These are phyloP conservation scores for Salmo trutta DNA, from an alignment of 2,797 vertebrate species.

Conservation along the genomic window DNA sequence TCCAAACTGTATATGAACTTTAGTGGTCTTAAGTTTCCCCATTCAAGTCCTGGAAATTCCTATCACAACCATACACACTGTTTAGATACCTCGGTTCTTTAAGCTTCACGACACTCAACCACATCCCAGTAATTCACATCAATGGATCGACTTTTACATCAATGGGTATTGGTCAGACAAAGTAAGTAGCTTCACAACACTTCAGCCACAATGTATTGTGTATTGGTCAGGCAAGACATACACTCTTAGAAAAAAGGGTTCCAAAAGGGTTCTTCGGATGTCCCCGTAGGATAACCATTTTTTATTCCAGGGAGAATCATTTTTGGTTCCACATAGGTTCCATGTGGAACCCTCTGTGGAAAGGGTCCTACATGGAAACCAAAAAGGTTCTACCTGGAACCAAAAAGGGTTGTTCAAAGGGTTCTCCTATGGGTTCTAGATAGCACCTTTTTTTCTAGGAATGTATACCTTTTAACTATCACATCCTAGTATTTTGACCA, in stretches of 20 bases:
- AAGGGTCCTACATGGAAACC: too few species aligned
- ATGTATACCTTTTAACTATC: background rate
- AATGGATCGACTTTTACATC: background rate
- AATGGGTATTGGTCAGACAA: background rate
- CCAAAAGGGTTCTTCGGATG: too few species aligned
- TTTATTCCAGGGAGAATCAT: too few species aligned
- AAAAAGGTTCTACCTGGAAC: too few species aligned
- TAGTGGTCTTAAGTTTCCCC: background rate
- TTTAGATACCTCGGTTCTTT: background rate
- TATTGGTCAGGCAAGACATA: background rate
- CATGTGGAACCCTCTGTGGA: too few species aligned
- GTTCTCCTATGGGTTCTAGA: too few species aligned
- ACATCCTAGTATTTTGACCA: background rate
- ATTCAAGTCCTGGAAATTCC: background rate
- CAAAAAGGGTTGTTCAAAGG: too few species aligned
- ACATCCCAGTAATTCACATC: background rate
- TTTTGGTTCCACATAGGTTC: too few species aligned
- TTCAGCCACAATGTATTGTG: background rate
- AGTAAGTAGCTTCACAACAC: background rate
- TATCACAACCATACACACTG: background rate
- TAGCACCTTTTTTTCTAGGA: too few species aligned
- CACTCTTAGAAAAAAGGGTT: background rate
- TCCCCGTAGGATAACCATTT: too few species aligned
- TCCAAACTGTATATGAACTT: background rate
- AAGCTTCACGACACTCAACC: background rate